Evolutionary conservation across 2,888 invertebrate species (phyloP), one percentile per base, ranked within the genome.

Genomic region (Lochmaea crataegi): DNA sequence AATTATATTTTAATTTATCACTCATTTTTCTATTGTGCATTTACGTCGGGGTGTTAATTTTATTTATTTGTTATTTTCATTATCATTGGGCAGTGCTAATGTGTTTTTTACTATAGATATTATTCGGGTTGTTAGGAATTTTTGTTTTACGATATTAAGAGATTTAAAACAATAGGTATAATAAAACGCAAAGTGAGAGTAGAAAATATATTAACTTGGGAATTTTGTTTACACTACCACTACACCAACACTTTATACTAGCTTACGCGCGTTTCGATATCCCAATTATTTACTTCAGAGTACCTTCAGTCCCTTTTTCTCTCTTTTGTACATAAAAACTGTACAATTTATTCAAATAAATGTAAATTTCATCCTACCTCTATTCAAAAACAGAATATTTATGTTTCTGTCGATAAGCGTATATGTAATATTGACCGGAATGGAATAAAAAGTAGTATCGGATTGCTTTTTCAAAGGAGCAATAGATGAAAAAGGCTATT

Each of bases 1-100:
- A 85, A 86, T 85, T 85, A 83, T 82, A 81, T 84, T 84, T 84
- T 85, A 86, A 86, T 86, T 86, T 86, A 86, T 86, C 85, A 83
- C 84, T 82, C 81, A 84, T 84, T 85, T 85, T 83, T 83, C 84
- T 82, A 85, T 85, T 86, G 84, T 85, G 83, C 85, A 85, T 85
- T 78, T 77, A 77, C 79, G 77, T 75, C 73, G 77, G 83, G 83
- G 84, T 85, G 85, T 84, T 86, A 85, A 86, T 86, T 86, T 85
- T 85, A 85, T 85, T 85, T 86, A 85, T 85, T 84, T 84, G 84
- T 82, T 80, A 81, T 84, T 80, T 83, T 82, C 82, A 83, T 83
- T 84, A 83, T 75, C 66, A 58, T 67, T 74, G 67, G 64, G 65
- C 68, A 51, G 76, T 75, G 75, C 72, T 78, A 78, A 76, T 75